phyloP scores from a whole-genome alignment of 1,140 invertebrate species.

The Atta cephalotes region DNA sequence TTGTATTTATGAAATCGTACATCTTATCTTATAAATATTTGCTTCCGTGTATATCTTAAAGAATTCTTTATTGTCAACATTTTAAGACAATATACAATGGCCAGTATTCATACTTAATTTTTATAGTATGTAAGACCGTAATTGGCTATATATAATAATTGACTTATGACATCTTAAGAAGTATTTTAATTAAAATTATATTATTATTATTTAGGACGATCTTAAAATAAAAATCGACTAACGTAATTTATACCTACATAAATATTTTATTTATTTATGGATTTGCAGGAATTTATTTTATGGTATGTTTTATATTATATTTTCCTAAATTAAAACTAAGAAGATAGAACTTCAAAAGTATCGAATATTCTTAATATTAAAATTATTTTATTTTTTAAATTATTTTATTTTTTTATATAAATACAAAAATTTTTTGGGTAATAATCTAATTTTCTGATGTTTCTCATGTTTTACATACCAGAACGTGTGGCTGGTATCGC shows the following conservation, averaged over 20 bases:
- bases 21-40: background rate
- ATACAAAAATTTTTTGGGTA: background rate
- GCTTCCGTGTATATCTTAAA: background rate
- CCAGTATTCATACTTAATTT: no score
- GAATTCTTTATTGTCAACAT: background rate
- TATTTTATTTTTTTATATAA: background rate
- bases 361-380: slow-evolving; percentile 2
- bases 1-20: background rate
- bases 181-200: no score
- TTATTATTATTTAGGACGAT: no score
- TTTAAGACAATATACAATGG: background rate
- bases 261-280: background rate
- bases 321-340: background rate
- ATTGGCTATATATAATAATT: no score
- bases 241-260: background rate
- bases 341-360: background rate
- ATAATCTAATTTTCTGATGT: background rate
- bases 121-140: no score
- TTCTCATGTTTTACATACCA: slow-evolving; percentile 54
- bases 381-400: background rate
- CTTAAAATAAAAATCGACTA: no score
- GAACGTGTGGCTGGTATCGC: slow-evolving; percentile 67
- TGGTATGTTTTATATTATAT: background rate
- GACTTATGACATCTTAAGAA: no score
- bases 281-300: background rate